Base-by-base conservation (phyloP, 1,140 invertebrate genomes). In the Batillaria attramentaria region DNA sequence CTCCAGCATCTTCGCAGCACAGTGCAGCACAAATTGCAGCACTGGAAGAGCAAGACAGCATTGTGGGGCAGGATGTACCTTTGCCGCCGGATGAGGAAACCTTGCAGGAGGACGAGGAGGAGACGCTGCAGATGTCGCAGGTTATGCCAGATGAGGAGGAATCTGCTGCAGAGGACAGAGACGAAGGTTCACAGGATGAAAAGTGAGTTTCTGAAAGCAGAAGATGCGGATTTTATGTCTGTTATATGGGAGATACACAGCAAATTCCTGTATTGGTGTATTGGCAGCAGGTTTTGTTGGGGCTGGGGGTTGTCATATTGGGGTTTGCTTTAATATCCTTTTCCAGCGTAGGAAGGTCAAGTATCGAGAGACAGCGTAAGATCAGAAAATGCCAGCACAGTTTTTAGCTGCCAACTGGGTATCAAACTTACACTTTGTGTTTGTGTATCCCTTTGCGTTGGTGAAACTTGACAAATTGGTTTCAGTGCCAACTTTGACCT, bases 51-150 rank as follows among this genome's bases (percentile, higher is more conserved):
- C 72, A 87, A 37, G 88, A 89, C 83, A 84, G 86, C 69, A 79
- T 88, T 16, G 80, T 89, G 35, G 85, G 84, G 37, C 85, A 87
- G 24, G 86, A 85, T 28, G 77, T 86, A 18, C 76, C 74, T 31
- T 60, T 81, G 31, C 73, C 54, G 35, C 76, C 72, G 46, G 78
- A 81, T 68, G 35, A 72, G 2, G 72, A 76, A 24, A 37, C 77
- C 16, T 57, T 82, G 16, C 60, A 82, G 35, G 73, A 86, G 20
- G 86, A 88, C 4, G 82, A 85, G 20, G 85, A 84, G 46, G 86
- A 87, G 31, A 84, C 82, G 77, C 28, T 87, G 77, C 85, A 90
- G 81, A 87, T 91, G 87, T 86, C 90, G 60, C 88, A 91, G 77
- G 80, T 37, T 39, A 65, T 89, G 33, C 81, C 83, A 78, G 81